Evolutionary conservation across 2,797 vertebrate species (phyloP), one percentile per base, ranked within the genome.

Genomic region (Silurus lanzhouensis): DNA sequence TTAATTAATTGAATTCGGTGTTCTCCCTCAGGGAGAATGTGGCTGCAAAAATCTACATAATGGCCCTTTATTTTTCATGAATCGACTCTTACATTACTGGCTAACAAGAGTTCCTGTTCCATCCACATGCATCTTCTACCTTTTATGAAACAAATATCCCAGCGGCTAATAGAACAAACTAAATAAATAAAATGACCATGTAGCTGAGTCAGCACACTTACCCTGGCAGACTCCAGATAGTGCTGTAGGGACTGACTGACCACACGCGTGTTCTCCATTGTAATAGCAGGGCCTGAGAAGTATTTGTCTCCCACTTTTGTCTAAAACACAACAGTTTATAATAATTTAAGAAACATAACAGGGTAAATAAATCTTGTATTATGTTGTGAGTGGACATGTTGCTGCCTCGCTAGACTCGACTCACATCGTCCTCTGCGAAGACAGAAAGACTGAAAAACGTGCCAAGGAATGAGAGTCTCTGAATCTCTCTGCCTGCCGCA

Each of bases 241-340:
- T 99, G 98, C 90, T 99, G 98, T 90, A 99, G 91, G 6, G 98
- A 98, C 78, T 99, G 98, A 93, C 97, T 99, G 88, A 99, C 97
- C 25, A 99, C 97, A 2, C 97, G 94, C 0, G 98, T 99, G 94
- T 99, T 99, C 92, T 99, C 98, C 90, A 98, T 95, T 88, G 98
- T 99, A 91, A 99, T 98, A 82, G 98, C 96, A 87, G 98, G 98
- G 81, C 98, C 98, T 88, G 98, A 99, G 95, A 99, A 99, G 93
- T 99, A 99, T 89, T 99, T 99, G 90, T 99, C 98, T 86, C 97
- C 98, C 75, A 99, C 97, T 96, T 97, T 98, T 82, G 94, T 95
- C 98, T 99, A 89, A 7, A 60, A 81, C 88, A 86, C 89, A 89
- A 57, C 7, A 86, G 83, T 8, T 83, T 60, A 86, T 13, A 1